These are phyloP conservation scores for Alfaro cultratus DNA, from an alignment of 2,797 vertebrate genomes.

Conservation along the genomic window DNA sequence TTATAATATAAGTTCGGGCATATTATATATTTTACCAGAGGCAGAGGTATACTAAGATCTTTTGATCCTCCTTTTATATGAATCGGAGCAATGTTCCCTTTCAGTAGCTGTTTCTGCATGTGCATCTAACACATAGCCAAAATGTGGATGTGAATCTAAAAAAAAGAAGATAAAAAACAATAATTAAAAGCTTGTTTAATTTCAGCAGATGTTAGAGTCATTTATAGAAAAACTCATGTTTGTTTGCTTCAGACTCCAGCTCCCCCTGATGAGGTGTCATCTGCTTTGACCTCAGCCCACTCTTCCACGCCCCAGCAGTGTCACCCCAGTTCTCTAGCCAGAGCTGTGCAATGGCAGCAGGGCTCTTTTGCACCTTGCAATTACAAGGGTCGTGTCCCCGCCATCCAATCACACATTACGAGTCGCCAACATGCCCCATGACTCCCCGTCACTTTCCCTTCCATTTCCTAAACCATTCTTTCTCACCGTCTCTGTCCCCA, in stretches of 20 bases:
- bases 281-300: slow-evolving; percentile 61
- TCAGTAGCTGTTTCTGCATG: not conserved
- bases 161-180: not conserved
- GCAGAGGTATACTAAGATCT: not conserved
- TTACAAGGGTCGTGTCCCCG: slow-evolving; percentile 72
- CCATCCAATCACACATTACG: slow-evolving; percentile 74
- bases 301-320: slow-evolving; percentile 24
- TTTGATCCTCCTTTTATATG: not conserved
- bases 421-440: slow-evolving; percentile 55
- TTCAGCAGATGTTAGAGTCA: not conserved
- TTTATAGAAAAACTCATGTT: not conserved
- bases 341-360: slow-evolving; percentile 72
- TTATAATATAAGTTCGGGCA: not conserved
- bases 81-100: not conserved
- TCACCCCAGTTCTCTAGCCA: slow-evolving; percentile 54
- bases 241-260: slow-evolving; percentile 58
- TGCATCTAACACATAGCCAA: not conserved
- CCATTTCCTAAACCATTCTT: slow-evolving; percentile 30
- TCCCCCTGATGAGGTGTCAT: slow-evolving; percentile 53
- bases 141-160: not conserved
- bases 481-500: slow-evolving; percentile 15
- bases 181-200: not conserved
- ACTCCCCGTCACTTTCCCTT: slow-evolving; percentile 43
- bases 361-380: slow-evolving; percentile 71
- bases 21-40: not conserved